Conservation (phyloP, 2,888 invertebrate species). For the Gryllus longicercus region DNA sequence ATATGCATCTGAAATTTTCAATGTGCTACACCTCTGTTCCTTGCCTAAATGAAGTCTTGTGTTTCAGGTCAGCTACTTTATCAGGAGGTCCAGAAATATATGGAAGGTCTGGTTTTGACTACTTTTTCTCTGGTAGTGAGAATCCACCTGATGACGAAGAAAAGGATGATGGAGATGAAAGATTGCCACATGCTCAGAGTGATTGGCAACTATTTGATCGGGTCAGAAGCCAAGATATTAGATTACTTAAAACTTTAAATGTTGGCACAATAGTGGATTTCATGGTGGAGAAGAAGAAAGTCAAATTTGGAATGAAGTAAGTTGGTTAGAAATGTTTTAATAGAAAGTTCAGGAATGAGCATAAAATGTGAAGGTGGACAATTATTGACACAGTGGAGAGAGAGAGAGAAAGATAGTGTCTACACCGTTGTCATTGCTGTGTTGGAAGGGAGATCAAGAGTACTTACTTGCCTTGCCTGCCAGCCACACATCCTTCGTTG, state of each 20-base stretch:
- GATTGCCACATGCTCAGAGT: slow-evolving; percentile 38
- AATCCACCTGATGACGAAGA: slow-evolving; percentile 35
- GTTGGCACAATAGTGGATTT: slow-evolving; percentile 73
- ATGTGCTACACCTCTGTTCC: too few relatives aligned
- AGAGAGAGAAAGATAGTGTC: too few relatives aligned
- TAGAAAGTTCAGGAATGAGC: too few relatives aligned
- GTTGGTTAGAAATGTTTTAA: slow-evolving; percentile 40
- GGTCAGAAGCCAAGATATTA: slow-evolving; percentile 65
- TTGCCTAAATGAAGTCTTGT: slow-evolving; percentile 29
- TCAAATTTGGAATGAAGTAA: slow-evolving; percentile 76
- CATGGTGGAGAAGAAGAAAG: slow-evolving; percentile 82
- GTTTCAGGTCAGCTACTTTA: slow-evolving; percentile 66
- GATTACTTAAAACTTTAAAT: slow-evolving; percentile 64
- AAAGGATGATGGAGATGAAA: slow-evolving; percentile 42
- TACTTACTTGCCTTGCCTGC: too few relatives aligned
- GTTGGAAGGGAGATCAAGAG: too few relatives aligned
- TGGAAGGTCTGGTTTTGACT: slow-evolving; percentile 62
- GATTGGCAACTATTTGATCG: slow-evolving; percentile 61
- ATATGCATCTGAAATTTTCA: too few relatives aligned
- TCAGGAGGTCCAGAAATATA: slow-evolving; percentile 72
- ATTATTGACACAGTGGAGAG: too few relatives aligned
- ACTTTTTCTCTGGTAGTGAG: slow-evolving; percentile 51
- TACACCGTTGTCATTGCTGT: too few relatives aligned
- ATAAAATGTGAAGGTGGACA: too few relatives aligned
- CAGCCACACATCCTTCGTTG: too few relatives aligned